These are phyloP conservation scores for Ptilodon capucinus DNA, from an alignment of 2,888 invertebrate genomes.

Conservation along the genomic window DNA sequence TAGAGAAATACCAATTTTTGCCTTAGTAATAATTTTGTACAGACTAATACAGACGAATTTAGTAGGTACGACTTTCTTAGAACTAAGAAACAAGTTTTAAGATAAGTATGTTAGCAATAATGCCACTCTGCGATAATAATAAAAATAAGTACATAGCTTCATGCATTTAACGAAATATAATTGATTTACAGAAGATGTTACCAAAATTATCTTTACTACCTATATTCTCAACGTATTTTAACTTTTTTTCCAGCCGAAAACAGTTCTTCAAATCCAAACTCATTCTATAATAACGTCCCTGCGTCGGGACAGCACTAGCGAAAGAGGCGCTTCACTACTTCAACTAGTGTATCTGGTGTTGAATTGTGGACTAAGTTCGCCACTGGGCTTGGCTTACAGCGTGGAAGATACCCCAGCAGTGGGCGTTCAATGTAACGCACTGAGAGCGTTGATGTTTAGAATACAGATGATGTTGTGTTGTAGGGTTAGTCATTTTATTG, in stretches of 20 bases:
- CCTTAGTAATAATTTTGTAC: too few species aligned
- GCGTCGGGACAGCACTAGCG: conserved; percentile 53
- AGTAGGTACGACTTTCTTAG: too few species aligned
- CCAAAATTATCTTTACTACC: too few species aligned
- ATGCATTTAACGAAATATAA: too few species aligned
- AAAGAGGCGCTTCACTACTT: conserved; percentile 56
- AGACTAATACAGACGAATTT: too few species aligned
- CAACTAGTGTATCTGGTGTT: conserved; percentile 63
- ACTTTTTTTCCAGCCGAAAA: conserved; percentile 53
- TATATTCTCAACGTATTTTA: not conserved
- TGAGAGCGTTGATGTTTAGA: conserved; percentile 69
- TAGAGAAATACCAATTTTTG: not conserved
- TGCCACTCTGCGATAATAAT: too few species aligned
- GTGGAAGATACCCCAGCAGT: conserved; percentile 28
- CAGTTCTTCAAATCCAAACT: conserved; percentile 61
- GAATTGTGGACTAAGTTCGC: conserved; percentile 53
- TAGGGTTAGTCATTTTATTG: conserved; percentile 45
- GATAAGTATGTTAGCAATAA: too few species aligned
- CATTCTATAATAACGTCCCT: conserved; percentile 57
- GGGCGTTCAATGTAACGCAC: conserved; percentile 49
- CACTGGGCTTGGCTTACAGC: conserved; percentile 52
- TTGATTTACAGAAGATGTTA: too few species aligned
- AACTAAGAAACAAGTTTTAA: too few species aligned
- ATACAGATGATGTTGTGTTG: conserved; percentile 69
- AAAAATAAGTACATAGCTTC: too few species aligned